These are phyloP conservation scores for Trypoxylon attenuatum DNA, from an alignment of 2,888 invertebrate species.

Conservation along the genomic window DNA sequence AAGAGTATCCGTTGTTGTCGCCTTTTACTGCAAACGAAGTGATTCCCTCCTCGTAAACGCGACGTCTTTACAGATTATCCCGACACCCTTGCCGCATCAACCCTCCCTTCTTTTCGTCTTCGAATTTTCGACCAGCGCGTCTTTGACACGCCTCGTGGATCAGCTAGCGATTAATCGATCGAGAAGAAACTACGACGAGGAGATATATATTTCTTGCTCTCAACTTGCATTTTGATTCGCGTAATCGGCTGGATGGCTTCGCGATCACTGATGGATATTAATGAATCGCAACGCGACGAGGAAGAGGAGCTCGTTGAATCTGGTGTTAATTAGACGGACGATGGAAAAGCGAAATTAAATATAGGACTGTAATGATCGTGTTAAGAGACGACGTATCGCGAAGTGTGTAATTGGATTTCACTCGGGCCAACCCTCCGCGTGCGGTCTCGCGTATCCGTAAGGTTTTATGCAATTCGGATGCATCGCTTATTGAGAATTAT, in stretches of 20 bases:
- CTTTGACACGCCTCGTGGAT: too few relatives aligned
- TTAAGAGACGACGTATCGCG: constrained; percentile 30
- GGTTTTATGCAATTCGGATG: constrained; percentile 24
- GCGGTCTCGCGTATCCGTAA: constrained; percentile 24
- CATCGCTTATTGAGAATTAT: constrained; percentile 45
- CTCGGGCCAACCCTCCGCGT: constrained; percentile 13
- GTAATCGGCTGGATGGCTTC: too few relatives aligned
- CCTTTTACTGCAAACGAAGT: constrained; percentile 74
- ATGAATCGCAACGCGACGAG: too few relatives aligned
- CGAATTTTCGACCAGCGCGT: too few relatives aligned
- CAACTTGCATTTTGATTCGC: too few relatives aligned
- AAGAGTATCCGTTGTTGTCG: constrained; percentile 63
- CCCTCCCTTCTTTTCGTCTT: background rate
- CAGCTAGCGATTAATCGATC: too few relatives aligned
- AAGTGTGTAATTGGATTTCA: constrained; percentile 33
- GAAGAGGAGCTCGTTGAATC: constrained; percentile 13
- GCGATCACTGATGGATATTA: too few relatives aligned
- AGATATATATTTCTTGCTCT: too few relatives aligned
- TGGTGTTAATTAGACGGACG: constrained; percentile 39
- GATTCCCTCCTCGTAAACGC: constrained; percentile 73
- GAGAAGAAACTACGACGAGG: too few relatives aligned
- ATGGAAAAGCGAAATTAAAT: constrained; percentile 33
- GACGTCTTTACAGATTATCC: constrained; percentile 65
- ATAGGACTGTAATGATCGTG: constrained; percentile 18
- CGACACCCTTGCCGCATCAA: constrained; percentile 8